Percentiles rank a stretch among this genome's conserved stretches.
Conservation (phyloP, 2,888 invertebrate species). For the Cheilosia impressa region DNA sequence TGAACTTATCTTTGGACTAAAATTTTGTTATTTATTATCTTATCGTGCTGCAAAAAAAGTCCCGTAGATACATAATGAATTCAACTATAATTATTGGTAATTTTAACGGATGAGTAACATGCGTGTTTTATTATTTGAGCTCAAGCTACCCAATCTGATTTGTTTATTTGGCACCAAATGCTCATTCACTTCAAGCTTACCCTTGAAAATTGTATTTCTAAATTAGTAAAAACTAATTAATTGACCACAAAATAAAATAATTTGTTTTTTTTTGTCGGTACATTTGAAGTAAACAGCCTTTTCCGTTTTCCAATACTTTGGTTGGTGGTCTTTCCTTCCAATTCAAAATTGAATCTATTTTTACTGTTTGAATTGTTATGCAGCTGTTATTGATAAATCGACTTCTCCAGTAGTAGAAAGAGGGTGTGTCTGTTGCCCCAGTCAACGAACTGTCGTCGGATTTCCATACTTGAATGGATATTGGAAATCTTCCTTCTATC, state of each 20-base stretch:
- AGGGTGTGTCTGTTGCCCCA: constrained; percentile 29
- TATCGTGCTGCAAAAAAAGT: no score
- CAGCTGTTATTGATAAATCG: not conserved
- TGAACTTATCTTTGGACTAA: no score
- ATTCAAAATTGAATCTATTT: not conserved
- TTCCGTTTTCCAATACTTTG: not conserved
- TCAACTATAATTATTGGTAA: not conserved
- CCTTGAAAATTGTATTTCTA: not conserved
- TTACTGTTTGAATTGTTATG: not conserved
- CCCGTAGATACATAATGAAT: no score
- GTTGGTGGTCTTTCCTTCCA: not conserved
- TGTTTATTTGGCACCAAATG: not conserved
- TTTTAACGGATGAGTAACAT: no score
- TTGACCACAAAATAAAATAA: not conserved
- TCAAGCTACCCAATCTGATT: not conserved
- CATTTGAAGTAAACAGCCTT: not conserved
- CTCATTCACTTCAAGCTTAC: not conserved
- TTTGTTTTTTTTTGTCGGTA: not conserved
- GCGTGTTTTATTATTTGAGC: no score
- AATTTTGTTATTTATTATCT: no score
- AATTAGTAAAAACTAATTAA: not conserved
- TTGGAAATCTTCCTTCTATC: constrained; percentile 11
- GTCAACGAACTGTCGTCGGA: constrained; percentile 30
- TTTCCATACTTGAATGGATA: not conserved
- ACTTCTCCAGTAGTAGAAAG: not conserved